Percentiles rank a stretch among this genome's conserved stretches.
These are phyloP conservation scores for Lepidostoma basale DNA, from an alignment of 1,140 invertebrate genomes.

Conservation along the genomic window DNA sequence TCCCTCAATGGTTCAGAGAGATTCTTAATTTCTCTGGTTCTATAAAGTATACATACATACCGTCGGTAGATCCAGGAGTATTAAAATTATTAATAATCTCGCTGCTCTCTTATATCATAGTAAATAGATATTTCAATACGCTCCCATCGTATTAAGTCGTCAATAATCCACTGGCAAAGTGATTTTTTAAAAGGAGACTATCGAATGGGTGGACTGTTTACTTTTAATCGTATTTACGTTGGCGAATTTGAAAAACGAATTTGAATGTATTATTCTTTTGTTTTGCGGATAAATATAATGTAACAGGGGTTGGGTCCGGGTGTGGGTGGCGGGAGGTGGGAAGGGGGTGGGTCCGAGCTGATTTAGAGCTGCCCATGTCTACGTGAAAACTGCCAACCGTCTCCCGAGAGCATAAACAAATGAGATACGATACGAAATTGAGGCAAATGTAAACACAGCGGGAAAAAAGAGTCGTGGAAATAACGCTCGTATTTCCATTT, in stretches of 20 bases:
- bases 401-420: conserved; percentile 46
- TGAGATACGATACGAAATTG: conserved; percentile 47
- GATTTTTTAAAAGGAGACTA: too few relatives aligned
- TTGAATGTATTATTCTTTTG: conserved; percentile 14
- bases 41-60: too few relatives aligned
- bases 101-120: too few relatives aligned
- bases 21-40: too few relatives aligned
- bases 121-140: too few relatives aligned
- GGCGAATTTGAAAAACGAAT: neutral
- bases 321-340: conserved; percentile 9
- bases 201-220: too few relatives aligned
- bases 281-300: conserved; percentile 29
- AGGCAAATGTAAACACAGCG: conserved; percentile 46
- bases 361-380: conserved; percentile 46
- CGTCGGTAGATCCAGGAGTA: too few relatives aligned
- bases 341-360: conserved; percentile 34
- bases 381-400: conserved; percentile 47
- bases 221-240: too few relatives aligned
- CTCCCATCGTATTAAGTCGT: too few relatives aligned
- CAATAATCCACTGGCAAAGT: too few relatives aligned
- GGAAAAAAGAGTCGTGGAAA: conserved; percentile 41
- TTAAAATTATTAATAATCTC: too few relatives aligned
- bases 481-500: conserved; percentile 44
- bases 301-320: conserved; percentile 2
- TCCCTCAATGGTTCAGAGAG: too few relatives aligned